These are phyloP conservation scores for Euzetes globulus DNA, from an alignment of 2,888 invertebrate species.

Conservation along the genomic window DNA sequence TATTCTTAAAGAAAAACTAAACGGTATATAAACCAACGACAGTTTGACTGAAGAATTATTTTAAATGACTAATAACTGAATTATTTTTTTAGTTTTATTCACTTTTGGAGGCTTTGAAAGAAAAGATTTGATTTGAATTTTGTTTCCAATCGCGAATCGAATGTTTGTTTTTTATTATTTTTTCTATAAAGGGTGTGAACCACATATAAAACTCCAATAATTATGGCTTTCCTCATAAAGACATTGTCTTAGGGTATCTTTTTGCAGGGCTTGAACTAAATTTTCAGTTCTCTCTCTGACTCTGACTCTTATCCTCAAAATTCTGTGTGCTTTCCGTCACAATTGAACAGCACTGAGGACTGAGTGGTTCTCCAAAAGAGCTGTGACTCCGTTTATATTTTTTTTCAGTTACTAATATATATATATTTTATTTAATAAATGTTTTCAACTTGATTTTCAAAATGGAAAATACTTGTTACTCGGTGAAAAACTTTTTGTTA, in stretches of 20 bases:
- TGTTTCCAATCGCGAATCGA: neutral
- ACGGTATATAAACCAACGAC: neutral
- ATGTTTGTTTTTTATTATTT: neutral
- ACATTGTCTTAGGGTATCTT: neutral
- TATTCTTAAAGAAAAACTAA: neutral
- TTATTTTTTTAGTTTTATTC: neutral
- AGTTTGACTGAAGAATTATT: neutral
- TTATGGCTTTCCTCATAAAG: neutral
- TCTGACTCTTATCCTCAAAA: neutral
- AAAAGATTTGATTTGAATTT: neutral
- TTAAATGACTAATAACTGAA: neutral
- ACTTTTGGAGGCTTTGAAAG: neutral
- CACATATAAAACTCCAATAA: conserved; percentile 22
- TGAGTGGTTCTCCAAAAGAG: neutral
- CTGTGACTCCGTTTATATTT: neutral
- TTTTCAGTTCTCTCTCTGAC: conserved; percentile 2
- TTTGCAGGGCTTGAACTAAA: conserved; percentile 18
- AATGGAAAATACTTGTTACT: neutral
- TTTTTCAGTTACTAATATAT: neutral
- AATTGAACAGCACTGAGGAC: neutral
- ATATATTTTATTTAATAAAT: neutral
- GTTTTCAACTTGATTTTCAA: neutral
- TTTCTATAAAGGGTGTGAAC: conserved; percentile 16
- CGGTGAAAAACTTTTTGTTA: neutral
- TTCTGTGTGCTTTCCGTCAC: conserved; percentile 8